These are phyloP conservation scores for Melanogrammus aeglefinus DNA, from an alignment of 2,797 vertebrate species.

Conservation along the genomic window DNA sequence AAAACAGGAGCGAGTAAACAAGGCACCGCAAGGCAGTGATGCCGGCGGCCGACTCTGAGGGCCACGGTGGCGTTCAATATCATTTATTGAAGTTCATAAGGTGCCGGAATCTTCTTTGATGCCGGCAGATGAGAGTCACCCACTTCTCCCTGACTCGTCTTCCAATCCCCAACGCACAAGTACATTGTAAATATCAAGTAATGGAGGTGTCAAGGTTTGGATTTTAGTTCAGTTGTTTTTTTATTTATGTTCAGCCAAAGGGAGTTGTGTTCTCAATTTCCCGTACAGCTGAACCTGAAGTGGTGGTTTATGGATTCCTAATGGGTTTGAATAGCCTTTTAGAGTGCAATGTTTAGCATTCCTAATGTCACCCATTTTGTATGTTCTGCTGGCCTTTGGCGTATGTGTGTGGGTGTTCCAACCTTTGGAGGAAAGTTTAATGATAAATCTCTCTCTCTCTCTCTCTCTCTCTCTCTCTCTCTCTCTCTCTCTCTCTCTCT, in stretches of 20 bases:
- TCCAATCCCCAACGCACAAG: conserved; percentile 43
- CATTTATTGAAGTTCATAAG: conserved; percentile 58
- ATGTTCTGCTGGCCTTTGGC: neutral
- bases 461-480: neutral
- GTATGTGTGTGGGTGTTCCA: conserved; percentile 11
- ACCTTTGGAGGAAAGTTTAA: conserved; percentile 34
- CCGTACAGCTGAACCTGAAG: neutral
- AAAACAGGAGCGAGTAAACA: conserved; percentile 47
- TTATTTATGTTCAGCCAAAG: neutral
- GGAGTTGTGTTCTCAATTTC: neutral
- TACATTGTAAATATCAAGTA: neutral
- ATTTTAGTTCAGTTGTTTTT: neutral
- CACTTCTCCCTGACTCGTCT: conserved; percentile 32
- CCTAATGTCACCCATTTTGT: neutral
- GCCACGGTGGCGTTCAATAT: conserved; percentile 48
- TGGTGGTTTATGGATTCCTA: neutral
- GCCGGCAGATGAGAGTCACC: conserved; percentile 51
- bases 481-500: neutral
- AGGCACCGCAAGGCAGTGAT: conserved; percentile 23
- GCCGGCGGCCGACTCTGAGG: conserved; percentile 40
- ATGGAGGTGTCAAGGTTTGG: conserved; percentile 20
- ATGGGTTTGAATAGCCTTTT: neutral
- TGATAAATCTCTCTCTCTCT: conserved; percentile 44
- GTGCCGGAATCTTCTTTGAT: conserved; percentile 47
- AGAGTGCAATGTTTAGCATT: too few species aligned